A percentile compares a stretch with the other conserved stretches of the same genome.
phyloP scores from a whole-genome alignment of 2,113 vertebrate genomes.

The Mustelus asterias region DNA sequence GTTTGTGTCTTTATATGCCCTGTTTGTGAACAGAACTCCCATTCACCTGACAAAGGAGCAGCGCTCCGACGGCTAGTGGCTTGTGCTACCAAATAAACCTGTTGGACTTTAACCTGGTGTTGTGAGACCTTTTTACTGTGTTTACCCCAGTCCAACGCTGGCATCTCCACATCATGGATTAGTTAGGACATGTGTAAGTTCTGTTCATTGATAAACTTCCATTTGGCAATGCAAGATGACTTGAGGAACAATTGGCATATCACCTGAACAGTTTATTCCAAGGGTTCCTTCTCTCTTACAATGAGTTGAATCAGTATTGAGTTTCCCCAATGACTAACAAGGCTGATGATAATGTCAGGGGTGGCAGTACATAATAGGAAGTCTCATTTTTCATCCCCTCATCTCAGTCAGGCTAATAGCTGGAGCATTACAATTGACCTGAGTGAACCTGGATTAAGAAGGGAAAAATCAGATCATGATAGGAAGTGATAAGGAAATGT shows the following conservation, averaged over 20 bases:
- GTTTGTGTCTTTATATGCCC: too few relatives aligned
- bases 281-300: neutral
- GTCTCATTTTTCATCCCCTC: slow-evolving; percentile 3
- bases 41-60: too few relatives aligned
- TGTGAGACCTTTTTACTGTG: too few relatives aligned
- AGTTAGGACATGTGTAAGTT: neutral
- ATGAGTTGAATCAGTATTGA: neutral
- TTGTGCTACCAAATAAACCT: too few relatives aligned
- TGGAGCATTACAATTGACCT: neutral
- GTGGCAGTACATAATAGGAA: neutral
- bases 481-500: slow-evolving; percentile 22
- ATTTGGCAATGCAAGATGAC: neutral
- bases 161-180: neutral
- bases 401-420: neutral
- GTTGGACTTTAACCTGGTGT: too few relatives aligned
- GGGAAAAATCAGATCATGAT: neutral
- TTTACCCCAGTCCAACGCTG: too few relatives aligned
- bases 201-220: neutral
- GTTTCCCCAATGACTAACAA: neutral
- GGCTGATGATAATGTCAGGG: neutral
- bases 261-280: neutral
- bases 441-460: neutral
- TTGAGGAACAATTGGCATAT: neutral
- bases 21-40: too few relatives aligned
- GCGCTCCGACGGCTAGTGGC: too few relatives aligned